A percentile compares a stretch with the other conserved stretches of the same genome.
Evolutionary conservation across 37 sponge, comb jelly and placozoan species (phyloP).

Genomic region (Dysidea cf. avara): DNA sequence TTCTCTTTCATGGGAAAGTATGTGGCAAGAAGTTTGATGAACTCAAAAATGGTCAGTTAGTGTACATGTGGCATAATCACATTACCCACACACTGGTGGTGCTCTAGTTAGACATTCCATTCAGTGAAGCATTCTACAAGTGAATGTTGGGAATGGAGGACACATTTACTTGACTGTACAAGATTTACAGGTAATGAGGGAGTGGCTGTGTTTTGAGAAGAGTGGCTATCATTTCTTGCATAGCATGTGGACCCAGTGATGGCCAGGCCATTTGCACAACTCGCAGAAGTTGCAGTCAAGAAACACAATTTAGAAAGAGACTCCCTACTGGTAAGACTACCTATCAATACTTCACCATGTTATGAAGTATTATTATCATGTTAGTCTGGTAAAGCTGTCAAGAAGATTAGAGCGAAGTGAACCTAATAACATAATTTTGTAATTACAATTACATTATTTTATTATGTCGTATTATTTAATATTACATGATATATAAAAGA

Average conservation of each 20-base stretch:
- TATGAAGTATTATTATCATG: too few species aligned
- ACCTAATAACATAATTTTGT: too few species aligned
- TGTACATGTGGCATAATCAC: not conserved
- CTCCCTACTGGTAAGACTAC: constrained; percentile 45
- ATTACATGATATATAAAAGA: too few species aligned
- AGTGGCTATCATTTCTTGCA: not conserved
- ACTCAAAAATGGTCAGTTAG: constrained; percentile 80
- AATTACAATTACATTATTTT: too few species aligned
- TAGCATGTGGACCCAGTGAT: constrained; percentile 79
- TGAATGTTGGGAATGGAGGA: constrained; percentile 79
- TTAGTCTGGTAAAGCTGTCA: constrained; percentile 62
- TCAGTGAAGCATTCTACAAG: constrained; percentile 86
- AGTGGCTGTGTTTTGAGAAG: not conserved
- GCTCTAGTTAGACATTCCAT: constrained; percentile 77
- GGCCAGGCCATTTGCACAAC: constrained; percentile 71
- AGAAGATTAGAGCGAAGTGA: too few species aligned
- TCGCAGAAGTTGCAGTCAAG: constrained; percentile 77
- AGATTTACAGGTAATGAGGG: constrained; percentile 60
- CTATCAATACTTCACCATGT: too few species aligned
- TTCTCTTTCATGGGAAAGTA: constrained; percentile 90
- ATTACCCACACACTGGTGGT: not conserved
- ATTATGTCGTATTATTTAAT: too few species aligned
- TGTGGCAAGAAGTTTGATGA: constrained; percentile 92
- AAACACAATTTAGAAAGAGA: constrained; percentile 70
- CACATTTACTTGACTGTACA: constrained; percentile 62